These are phyloP conservation scores for Micromys minutus DNA, from an alignment of 2,113 vertebrate species.

Conservation along the genomic window DNA sequence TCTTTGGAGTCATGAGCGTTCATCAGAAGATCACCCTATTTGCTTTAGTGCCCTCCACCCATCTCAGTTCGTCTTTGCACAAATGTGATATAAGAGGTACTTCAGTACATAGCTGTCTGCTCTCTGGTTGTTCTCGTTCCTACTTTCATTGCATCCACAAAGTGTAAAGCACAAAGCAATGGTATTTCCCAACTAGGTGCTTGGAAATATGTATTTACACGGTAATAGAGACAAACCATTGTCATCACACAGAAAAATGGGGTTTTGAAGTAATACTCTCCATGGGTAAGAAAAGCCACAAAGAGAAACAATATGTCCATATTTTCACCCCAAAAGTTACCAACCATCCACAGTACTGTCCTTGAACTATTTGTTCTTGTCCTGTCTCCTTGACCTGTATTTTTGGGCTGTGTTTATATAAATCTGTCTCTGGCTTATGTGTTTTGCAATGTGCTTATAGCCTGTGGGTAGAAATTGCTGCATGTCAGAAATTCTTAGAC, in stretches of 20 bases:
- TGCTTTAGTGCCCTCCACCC: background rate
- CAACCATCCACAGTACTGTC: background rate
- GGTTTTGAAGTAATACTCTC: background rate
- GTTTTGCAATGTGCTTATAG: background rate
- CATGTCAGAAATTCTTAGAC: background rate
- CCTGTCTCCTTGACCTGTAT: background rate
- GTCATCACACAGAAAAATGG: background rate
- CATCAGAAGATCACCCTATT: background rate
- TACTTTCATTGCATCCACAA: background rate
- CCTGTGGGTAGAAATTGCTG: background rate
- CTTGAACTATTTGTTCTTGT: background rate
- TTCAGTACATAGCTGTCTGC: background rate
- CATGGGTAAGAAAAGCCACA: background rate
- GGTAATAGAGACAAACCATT: background rate
- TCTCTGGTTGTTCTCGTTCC: background rate
- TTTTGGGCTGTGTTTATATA: background rate
- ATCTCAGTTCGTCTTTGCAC: background rate
- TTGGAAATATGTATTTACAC: background rate
- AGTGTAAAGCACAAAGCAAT: conserved; percentile 27
- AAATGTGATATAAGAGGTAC: background rate
- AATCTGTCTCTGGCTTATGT: background rate
- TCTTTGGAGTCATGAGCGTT: background rate
- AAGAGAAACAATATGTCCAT: background rate
- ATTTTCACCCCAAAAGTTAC: background rate
- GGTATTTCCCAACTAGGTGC: background rate